A percentile compares a stretch with the other conserved stretches of the same genome.
phyloP scores from a whole-genome alignment of 2,797 vertebrate genomes.

The Synaphobranchus kaupii region DNA sequence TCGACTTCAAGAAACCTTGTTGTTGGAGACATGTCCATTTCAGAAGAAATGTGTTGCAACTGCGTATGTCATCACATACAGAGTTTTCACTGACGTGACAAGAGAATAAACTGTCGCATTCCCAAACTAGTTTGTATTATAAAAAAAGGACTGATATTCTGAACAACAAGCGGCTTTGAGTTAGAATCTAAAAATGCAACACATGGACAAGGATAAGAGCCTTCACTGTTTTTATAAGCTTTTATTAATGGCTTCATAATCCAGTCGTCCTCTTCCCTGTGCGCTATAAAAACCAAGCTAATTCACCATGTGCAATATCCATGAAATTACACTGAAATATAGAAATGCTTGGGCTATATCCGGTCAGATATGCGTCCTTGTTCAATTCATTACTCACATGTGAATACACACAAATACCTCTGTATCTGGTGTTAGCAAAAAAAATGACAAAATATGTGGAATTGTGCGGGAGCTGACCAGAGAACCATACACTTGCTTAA shows the following conservation, averaged over 20 bases:
- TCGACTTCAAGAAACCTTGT: constrained; percentile 53
- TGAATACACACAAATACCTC: background rate
- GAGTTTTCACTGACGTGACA: constrained; percentile 70
- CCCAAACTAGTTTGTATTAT: constrained; percentile 48
- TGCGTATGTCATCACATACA: constrained; percentile 61
- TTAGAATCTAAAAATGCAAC: background rate
- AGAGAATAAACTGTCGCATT: constrained; percentile 61
- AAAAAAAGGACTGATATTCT: constrained; percentile 59
- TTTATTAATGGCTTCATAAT: background rate
- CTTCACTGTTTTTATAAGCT: background rate
- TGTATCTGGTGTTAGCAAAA: background rate
- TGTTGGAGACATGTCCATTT: constrained; percentile 61
- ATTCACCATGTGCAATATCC: background rate
- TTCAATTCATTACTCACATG: background rate
- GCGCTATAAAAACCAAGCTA: background rate
- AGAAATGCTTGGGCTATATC: background rate
- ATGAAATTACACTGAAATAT: background rate
- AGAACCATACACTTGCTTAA: background rate
- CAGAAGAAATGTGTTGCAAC: constrained; percentile 59
- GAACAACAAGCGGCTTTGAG: constrained; percentile 34
- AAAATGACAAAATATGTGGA: no score
- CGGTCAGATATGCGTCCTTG: background rate
- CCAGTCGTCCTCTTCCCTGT: background rate
- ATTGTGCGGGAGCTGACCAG: background rate
- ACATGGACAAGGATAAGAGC: background rate